These are phyloP conservation scores for Propithecus deckenii DNA, from an alignment of 2,797 vertebrate genomes.

Conservation along the genomic window DNA sequence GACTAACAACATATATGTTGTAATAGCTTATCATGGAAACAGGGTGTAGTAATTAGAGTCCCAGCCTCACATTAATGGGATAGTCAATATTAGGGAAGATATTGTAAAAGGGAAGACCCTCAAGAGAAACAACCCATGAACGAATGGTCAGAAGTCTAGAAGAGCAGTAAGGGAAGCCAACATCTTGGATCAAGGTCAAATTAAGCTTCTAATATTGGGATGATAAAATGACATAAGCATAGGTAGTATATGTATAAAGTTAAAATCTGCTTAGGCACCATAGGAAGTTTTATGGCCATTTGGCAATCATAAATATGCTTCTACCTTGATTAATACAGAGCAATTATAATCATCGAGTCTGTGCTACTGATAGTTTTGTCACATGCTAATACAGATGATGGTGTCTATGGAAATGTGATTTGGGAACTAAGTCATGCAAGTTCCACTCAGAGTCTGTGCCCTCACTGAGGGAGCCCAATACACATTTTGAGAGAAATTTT, in stretches of 20 bases:
- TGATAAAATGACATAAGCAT: background rate
- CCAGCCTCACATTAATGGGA: background rate
- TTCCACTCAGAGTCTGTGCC: background rate
- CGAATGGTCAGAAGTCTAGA: background rate
- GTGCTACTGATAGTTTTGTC: background rate
- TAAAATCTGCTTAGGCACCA: background rate
- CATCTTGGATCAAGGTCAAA: background rate
- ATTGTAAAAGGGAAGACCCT: background rate
- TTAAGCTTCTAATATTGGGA: background rate
- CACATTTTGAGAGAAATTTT: background rate
- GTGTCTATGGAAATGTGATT: background rate
- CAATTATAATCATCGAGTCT: background rate
- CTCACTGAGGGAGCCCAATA: background rate
- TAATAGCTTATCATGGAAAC: background rate
- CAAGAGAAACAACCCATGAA: background rate
- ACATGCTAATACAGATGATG: background rate
- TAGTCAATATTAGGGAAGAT: background rate
- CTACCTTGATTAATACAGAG: background rate
- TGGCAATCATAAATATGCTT: background rate
- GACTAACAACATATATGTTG: background rate
- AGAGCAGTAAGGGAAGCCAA: background rate
- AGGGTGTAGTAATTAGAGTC: background rate
- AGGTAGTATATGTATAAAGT: background rate
- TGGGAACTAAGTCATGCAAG: background rate
- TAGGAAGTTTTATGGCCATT: background rate